Evolutionary conservation across 2,797 vertebrate species (phyloP).

Genomic region (Odontamblyopus lacepedii): DNA sequence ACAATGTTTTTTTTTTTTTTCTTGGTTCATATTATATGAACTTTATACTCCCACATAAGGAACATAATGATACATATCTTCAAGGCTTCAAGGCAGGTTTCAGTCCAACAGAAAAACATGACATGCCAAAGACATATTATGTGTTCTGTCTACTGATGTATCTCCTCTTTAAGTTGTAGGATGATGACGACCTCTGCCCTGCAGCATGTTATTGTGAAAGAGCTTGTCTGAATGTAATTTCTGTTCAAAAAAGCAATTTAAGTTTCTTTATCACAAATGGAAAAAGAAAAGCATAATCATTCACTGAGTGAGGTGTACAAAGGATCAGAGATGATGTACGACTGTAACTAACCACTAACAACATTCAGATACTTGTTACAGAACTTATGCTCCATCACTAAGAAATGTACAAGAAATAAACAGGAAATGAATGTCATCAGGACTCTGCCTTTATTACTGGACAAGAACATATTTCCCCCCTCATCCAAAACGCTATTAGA

Average conservation of each 20-base stretch:
- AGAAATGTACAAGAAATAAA: neutral
- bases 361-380: neutral
- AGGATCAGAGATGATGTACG: neutral
- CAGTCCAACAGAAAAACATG: neutral
- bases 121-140: neutral
- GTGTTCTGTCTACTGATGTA: neutral
- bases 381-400: neutral
- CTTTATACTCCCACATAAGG: neutral
- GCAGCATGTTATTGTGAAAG: neutral
- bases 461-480: neutral
- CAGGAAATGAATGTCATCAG: neutral
- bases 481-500: too few species aligned
- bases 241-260: neutral
- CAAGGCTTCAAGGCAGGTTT: neutral
- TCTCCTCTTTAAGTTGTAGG: conserved; percentile 1
- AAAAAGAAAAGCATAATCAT: conserved; percentile 7
- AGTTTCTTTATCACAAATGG: conserved; percentile 9
- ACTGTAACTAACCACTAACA: neutral
- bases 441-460: neutral
- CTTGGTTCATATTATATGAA: neutral
- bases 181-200: conserved; percentile 13
- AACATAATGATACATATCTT: conserved; percentile 1
- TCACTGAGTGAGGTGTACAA: neutral
- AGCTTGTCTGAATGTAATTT: conserved; percentile 7
- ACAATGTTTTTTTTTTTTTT: neutral